Evolutionary conservation across 2,113 vertebrate species (phyloP).

Genomic region (Heterochromis multidens): DNA sequence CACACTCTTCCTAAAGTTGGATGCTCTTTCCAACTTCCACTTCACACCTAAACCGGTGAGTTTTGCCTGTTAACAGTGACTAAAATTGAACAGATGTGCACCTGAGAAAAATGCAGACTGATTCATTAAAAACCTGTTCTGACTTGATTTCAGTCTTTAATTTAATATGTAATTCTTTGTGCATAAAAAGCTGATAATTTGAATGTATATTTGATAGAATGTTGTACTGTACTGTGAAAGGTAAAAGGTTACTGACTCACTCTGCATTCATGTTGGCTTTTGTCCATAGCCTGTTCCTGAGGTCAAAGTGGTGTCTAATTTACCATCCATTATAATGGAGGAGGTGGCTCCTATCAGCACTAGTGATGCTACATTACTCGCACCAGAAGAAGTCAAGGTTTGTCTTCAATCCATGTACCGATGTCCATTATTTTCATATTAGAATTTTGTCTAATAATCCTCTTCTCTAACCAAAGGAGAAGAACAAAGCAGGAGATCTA

Average conservation of each 20-base stretch:
- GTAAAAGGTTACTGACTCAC: neutral
- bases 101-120: neutral
- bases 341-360: slow-evolving; percentile 91
- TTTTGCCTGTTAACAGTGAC: slow-evolving; percentile 4
- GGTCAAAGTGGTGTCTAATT: slow-evolving; percentile 92
- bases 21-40: slow-evolving; percentile 95
- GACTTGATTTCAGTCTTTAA: neutral
- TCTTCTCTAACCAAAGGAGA: slow-evolving; percentile 77
- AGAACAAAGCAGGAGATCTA: slow-evolving; percentile 89
- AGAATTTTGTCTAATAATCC: neutral
- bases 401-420: neutral
- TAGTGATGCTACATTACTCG: slow-evolving; percentile 86
- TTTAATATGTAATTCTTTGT: neutral
- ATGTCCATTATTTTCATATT: neutral
- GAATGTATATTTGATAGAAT: neutral
- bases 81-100: neutral
- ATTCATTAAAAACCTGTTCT: neutral
- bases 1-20: slow-evolving; percentile 89
- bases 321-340: slow-evolving; percentile 91
- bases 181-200: neutral
- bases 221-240: neutral
- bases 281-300: slow-evolving; percentile 84
- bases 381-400: slow-evolving; percentile 96
- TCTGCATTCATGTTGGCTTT: neutral
- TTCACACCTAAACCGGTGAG: slow-evolving; percentile 95